Evolutionary conservation across 1,140 invertebrate species (phyloP).

Genomic region (Pectinophora gossypiella): DNA sequence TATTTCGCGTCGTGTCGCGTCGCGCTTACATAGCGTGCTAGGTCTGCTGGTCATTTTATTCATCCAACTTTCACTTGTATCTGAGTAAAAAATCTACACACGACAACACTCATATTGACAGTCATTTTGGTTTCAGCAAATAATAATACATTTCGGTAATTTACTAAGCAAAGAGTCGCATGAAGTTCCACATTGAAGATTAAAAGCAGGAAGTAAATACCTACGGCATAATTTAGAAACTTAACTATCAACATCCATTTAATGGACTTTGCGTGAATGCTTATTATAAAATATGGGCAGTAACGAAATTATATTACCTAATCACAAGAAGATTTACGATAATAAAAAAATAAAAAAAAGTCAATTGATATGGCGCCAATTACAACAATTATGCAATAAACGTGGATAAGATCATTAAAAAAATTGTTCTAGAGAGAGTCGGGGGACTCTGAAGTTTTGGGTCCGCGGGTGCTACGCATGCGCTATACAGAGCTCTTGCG

Average conservation of each 20-base stretch:
- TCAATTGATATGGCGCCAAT: conserved; percentile 34
- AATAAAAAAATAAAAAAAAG: conserved; percentile 5
- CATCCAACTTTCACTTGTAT: too few species aligned
- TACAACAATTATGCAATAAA: not conserved
- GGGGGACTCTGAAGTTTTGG: not conserved
- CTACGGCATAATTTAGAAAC: too few species aligned
- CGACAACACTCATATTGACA: conserved; percentile 13
- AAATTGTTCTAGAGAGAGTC: not conserved
- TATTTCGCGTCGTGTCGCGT: too few species aligned
- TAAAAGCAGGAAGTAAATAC: too few species aligned
- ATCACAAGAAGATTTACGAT: conserved; percentile 25
- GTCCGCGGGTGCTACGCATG: too few species aligned
- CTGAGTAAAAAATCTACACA: not conserved
- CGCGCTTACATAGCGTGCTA: too few species aligned
- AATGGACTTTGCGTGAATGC: conserved; percentile 35
- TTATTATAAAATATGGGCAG: conserved; percentile 31
- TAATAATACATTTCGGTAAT: too few species aligned
- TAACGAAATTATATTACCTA: conserved; percentile 27
- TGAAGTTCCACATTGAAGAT: too few species aligned
- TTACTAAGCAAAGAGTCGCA: too few species aligned
- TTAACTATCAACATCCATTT: conserved; percentile 51
- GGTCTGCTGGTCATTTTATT: too few species aligned
- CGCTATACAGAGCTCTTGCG: conserved; percentile 69
- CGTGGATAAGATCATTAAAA: not conserved
- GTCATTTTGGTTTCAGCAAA: too few species aligned